Conservation (phyloP, 2,888 invertebrate species). For the Eucriotettix oculatus region DNA sequence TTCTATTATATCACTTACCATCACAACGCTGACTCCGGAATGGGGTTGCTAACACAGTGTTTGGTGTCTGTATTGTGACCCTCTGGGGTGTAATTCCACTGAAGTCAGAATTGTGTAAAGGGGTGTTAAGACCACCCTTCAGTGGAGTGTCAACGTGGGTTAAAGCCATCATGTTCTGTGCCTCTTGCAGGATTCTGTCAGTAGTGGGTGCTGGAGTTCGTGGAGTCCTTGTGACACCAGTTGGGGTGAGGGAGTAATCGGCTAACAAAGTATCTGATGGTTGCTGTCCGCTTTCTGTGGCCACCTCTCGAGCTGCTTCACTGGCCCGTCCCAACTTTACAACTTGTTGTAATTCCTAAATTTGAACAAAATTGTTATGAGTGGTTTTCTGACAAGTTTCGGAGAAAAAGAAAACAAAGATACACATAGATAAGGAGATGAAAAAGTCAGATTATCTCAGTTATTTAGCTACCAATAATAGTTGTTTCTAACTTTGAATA, state of each 20-base stretch:
- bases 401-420: too few species aligned
- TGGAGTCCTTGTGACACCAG: conserved; percentile 45
- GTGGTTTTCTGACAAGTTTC: neutral
- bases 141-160: conserved; percentile 95
- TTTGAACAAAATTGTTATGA: neutral
- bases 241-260: conserved; percentile 70
- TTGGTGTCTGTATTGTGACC: conserved; percentile 63
- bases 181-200: conserved; percentile 79
- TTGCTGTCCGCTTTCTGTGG: conserved; percentile 52
- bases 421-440: too few species aligned
- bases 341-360: conserved; percentile 69
- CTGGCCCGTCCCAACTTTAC: conserved; percentile 83
- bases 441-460: too few species aligned
- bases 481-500: too few species aligned
- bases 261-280: conserved; percentile 75
- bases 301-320: conserved; percentile 48
- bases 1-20: conserved; percentile 7
- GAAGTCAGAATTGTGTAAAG: conserved; percentile 79
- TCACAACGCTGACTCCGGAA: conserved; percentile 35
- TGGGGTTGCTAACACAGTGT: conserved; percentile 78
- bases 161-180: conserved; percentile 95
- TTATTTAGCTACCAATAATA: too few species aligned
- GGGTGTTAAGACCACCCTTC: conserved; percentile 86
- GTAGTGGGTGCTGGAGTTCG: conserved; percentile 73
- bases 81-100: conserved; percentile 62